These are phyloP conservation scores for Monomorium pharaonis DNA, from an alignment of 1,140 invertebrate genomes.

Conservation along the genomic window DNA sequence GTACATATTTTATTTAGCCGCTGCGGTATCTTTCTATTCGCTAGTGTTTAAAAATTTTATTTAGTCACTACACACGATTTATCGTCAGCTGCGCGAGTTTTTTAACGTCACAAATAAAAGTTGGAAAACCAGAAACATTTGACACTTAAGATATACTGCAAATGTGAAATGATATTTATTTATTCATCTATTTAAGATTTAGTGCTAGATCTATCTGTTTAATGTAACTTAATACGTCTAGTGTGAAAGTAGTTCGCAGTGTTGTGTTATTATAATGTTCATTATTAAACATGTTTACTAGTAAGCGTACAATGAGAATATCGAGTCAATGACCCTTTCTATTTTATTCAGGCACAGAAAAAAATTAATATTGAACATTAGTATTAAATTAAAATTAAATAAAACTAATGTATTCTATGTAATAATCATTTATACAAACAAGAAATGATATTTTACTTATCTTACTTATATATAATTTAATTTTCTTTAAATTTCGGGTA, in stretches of 20 bases:
- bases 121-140: background rate
- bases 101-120: background rate
- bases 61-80: background rate
- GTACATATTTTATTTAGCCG: slow-evolving; percentile 1
- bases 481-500: too few species aligned
- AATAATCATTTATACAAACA: too few species aligned
- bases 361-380: too few species aligned
- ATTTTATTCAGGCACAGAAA: too few species aligned
- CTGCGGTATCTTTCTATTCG: background rate
- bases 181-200: background rate
- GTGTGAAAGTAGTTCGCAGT: background rate
- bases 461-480: too few species aligned
- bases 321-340: background rate
- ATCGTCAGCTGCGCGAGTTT: background rate
- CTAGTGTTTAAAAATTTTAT: slow-evolving; percentile 6
- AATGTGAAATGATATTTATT: background rate
- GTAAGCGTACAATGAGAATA: background rate
- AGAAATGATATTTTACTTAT: too few species aligned
- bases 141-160: background rate
- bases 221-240: slow-evolving; percentile 3
- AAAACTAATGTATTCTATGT: too few species aligned
- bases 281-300: background rate
- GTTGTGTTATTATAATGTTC: background rate
- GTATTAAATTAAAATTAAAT: too few species aligned
- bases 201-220: background rate